These are phyloP conservation scores for Conops quadrifasciatus DNA, from an alignment of 2,888 invertebrate species.

Conservation along the genomic window DNA sequence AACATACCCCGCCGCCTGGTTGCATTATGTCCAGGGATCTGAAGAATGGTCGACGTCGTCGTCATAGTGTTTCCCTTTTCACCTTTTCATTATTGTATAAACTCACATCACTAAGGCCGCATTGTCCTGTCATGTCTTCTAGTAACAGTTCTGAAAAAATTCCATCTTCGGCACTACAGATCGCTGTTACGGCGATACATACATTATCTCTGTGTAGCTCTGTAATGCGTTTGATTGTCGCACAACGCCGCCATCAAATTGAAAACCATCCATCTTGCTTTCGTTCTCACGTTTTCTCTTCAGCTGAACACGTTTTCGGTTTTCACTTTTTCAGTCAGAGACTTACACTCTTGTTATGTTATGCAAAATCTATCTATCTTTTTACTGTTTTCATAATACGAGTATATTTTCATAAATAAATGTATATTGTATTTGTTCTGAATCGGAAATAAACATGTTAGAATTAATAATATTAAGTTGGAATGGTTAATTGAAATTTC, in stretches of 20 bases:
- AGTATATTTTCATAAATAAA: no score
- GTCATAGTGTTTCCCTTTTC: slow-evolving; percentile 13
- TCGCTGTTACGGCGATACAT: background rate
- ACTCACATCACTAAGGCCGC: background rate
- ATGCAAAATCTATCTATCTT: no score
- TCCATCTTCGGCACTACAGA: no score
- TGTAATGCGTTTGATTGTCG: background rate
- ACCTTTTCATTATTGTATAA: slow-evolving; percentile 15
- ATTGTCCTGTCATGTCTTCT: no score
- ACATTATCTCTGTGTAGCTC: slow-evolving; percentile 12
- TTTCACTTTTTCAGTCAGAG: background rate
- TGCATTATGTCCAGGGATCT: slow-evolving; percentile 18
- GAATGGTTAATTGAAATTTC: no score
- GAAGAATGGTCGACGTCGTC: slow-evolving; percentile 15
- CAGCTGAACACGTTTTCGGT: background rate
- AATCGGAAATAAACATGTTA: no score
- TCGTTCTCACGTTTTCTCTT: background rate
- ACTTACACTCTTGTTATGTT: no score
- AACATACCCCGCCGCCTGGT: no score
- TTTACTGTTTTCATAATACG: no score
- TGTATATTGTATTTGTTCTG: no score
- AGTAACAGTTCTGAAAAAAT: no score
- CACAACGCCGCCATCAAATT: background rate
- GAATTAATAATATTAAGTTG: no score
- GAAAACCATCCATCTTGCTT: background rate